Evolutionary conservation across 1,140 invertebrate genomes (phyloP).

Genomic region (Drosophila triauraria): DNA sequence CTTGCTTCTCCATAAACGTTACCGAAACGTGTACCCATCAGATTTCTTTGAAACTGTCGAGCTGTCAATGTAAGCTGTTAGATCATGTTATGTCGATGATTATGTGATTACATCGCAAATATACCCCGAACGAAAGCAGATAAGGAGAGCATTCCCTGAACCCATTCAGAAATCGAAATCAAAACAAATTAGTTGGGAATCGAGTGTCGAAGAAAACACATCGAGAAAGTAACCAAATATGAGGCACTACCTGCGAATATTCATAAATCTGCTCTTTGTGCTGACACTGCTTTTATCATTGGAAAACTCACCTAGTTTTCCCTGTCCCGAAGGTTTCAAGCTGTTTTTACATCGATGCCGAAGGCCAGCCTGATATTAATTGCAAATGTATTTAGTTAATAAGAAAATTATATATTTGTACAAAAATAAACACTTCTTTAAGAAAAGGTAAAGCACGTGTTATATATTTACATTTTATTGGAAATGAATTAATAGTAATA

Average conservation of each 20-base stretch:
- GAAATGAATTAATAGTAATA: too few relatives aligned
- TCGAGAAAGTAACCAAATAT: neutral
- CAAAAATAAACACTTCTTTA: too few relatives aligned
- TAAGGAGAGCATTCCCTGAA: conserved; percentile 4
- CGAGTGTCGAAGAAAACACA: neutral
- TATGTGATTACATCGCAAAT: conserved; percentile 18
- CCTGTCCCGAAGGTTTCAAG: conserved; percentile 1
- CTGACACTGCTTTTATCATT: neutral
- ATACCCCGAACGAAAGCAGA: neutral
- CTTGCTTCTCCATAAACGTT: neutral
- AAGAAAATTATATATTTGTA: neutral
- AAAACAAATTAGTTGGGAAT: conserved; percentile 5
- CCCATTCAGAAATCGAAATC: neutral
- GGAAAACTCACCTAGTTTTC: neutral
- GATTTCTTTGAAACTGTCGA: neutral
- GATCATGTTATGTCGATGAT: conserved; percentile 1
- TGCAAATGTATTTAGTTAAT: too few relatives aligned
- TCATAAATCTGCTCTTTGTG: neutral
- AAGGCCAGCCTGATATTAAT: conserved; percentile 5
- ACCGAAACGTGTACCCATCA: neutral
- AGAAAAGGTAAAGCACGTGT: too few relatives aligned
- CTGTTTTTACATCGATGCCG: conserved; percentile 11
- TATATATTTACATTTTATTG: too few relatives aligned
- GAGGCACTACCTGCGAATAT: neutral
- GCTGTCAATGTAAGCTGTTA: conserved; percentile 9